Evolutionary conservation across 2,888 invertebrate species (phyloP), one percentile per base, ranked within the genome.

Genomic region (Oscheius onirici): DNA sequence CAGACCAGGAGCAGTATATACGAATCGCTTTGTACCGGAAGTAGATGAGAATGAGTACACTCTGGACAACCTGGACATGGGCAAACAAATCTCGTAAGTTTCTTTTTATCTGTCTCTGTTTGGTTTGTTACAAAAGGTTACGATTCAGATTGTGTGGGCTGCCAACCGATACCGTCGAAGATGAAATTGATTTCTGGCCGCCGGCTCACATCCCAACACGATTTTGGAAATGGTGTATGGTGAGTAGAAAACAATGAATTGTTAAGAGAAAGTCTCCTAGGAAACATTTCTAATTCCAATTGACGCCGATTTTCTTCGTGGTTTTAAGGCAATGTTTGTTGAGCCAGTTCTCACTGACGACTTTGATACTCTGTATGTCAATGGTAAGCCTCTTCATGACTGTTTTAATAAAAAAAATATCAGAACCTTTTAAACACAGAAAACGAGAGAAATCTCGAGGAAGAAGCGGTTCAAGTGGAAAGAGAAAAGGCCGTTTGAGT

Each of bases 141-240:
- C 46, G 46, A 46, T 60, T 41, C 15, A 76, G 74, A 54, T 74
- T 78, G 2, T 79, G 74, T 40, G 55, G 71, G 17, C 69, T 79
- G 26, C 77, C 76, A 1, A 70, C 70, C 15, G 77, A 77, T 26
- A 22, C 55, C 5, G n/a, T 49, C 44, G 76, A 75, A 3, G 78
- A 77, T 17, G 65, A 78, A 10, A 51, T 75, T 8, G 66, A 77
- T 44, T 66, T 66, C 8, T 75, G 69, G 69, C 76, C 78, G 13
- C 76, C 76, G 1, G 58, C 63, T 22, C 69, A 77, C 44, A 55
- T 79, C 15, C 71, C 75, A 41, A 69, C 73, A 20, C 63, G 76
- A 20, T 80, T 80, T 46, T 80, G 80, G 80, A 73, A 71, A 8
- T 78, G 78, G 78, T 72, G 71, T 26, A 73, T 72, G 24, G 69